These are phyloP conservation scores for Drosophila sucinea DNA, from an alignment of 1,140 invertebrate genomes.

Conservation along the genomic window DNA sequence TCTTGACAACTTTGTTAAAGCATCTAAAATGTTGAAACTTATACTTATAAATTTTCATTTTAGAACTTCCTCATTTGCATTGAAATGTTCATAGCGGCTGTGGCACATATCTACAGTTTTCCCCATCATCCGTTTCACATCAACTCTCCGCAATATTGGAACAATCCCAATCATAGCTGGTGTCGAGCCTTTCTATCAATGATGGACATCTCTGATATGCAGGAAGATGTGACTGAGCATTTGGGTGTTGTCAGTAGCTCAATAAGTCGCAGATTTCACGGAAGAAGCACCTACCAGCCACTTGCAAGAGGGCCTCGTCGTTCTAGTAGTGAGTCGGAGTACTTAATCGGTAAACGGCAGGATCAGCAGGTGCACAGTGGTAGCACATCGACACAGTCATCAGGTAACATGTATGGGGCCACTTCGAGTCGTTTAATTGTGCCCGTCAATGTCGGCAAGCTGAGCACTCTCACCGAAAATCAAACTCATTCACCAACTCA, in stretches of 20 bases:
- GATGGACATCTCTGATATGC: constrained; percentile 97
- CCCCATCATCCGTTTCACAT: constrained; percentile 92
- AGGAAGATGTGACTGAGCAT: constrained; percentile 95
- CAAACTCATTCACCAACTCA: constrained; percentile 46
- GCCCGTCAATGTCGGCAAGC: constrained; percentile 61
- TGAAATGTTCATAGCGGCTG: constrained; percentile 98
- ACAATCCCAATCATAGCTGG: constrained; percentile 83
- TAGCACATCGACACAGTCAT: constrained; percentile 46
- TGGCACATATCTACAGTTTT: constrained; percentile 97
- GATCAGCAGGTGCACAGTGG: constrained; percentile 42
- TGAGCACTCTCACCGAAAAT: constrained; percentile 56
- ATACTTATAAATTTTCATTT: constrained; percentile 14
- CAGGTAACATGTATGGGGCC: constrained; percentile 73
- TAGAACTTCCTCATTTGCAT: constrained; percentile 98
- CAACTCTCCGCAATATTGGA: constrained; percentile 83
- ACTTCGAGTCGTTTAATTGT: constrained; percentile 63
- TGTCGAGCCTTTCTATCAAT: constrained; percentile 89
- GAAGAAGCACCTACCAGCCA: constrained; percentile 88
- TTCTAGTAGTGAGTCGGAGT: constrained; percentile 77
- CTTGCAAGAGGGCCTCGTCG: constrained; percentile 86
- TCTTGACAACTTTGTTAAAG: background rate
- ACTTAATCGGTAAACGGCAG: constrained; percentile 73
- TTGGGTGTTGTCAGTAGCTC: constrained; percentile 93
- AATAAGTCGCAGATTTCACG: constrained; percentile 88
- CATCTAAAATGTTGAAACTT: background rate